Conservation (phyloP, 2,888 invertebrate genomes). For the Hypomecis atomaria region DNA sequence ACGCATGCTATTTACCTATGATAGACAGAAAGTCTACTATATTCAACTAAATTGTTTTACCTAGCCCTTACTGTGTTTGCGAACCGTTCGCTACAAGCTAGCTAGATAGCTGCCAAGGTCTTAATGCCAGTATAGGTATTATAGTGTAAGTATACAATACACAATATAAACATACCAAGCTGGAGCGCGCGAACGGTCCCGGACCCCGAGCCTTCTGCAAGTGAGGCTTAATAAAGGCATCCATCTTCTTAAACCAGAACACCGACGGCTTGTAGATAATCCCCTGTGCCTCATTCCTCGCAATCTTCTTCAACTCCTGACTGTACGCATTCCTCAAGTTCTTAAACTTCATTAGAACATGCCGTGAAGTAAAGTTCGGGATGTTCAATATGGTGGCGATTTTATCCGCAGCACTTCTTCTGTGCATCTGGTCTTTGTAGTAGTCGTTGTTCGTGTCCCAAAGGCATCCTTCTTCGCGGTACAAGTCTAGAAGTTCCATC, state of each 20-base stretch:
- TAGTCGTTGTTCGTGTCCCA: slow-evolving; percentile 56
- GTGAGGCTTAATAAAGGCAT: slow-evolving; percentile 60
- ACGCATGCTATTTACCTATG: too few relatives aligned
- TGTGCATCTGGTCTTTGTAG: slow-evolving; percentile 51
- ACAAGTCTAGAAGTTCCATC: slow-evolving; percentile 55
- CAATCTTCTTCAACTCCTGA: slow-evolving; percentile 66
- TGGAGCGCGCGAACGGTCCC: background rate
- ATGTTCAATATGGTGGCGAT: slow-evolving; percentile 59
- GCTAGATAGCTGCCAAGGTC: too few relatives aligned
- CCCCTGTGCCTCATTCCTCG: slow-evolving; percentile 27
- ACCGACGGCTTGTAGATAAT: slow-evolving; percentile 55
- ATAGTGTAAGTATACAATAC: too few relatives aligned
- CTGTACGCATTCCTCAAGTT: slow-evolving; percentile 66
- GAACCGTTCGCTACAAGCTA: too few relatives aligned
- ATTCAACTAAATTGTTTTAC: too few relatives aligned
- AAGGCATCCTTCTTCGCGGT: slow-evolving; percentile 55
- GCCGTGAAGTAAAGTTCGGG: slow-evolving; percentile 55
- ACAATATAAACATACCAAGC: background rate
- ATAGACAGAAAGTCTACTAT: too few relatives aligned
- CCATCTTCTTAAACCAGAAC: slow-evolving; percentile 59
- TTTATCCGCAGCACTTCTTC: slow-evolving; percentile 48
- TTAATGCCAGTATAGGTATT: too few relatives aligned
- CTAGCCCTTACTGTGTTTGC: too few relatives aligned
- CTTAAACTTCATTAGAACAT: slow-evolving; percentile 66
- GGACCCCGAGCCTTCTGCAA: slow-evolving; percentile 43